Conservation (phyloP, 2,888 invertebrate genomes). For the Leptinotarsa peninsularis region DNA sequence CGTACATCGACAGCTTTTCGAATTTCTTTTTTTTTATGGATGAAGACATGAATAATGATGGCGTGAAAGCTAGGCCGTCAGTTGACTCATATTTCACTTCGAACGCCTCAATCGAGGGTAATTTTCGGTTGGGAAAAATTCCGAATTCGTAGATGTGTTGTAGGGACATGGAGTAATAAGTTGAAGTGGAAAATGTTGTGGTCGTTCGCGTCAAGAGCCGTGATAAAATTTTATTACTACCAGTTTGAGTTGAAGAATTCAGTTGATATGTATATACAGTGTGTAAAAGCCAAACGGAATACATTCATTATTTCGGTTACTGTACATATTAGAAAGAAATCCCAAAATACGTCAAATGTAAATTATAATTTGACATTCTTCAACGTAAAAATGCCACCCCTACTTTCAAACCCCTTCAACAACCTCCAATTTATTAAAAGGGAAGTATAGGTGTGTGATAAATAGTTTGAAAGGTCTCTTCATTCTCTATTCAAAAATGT, state of each 20-base stretch:
- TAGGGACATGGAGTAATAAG: not conserved
- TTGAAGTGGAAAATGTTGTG: not conserved
- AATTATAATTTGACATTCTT: too few species aligned
- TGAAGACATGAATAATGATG: slow-evolving; percentile 61
- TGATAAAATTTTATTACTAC: not conserved
- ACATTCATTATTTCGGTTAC: too few species aligned
- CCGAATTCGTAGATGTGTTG: slow-evolving; percentile 36
- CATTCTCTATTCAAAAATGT: too few species aligned
- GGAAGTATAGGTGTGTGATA: too few species aligned
- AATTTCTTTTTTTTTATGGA: slow-evolving; percentile 56
- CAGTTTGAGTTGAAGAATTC: not conserved
- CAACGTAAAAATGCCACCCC: too few species aligned
- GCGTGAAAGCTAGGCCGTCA: slow-evolving; percentile 47
- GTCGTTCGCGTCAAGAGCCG: not conserved
- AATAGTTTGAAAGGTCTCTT: too few species aligned
- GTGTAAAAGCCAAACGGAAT: too few species aligned
- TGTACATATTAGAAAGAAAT: too few species aligned
- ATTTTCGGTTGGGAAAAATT: slow-evolving; percentile 44
- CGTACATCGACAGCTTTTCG: slow-evolving; percentile 57
- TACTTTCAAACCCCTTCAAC: too few species aligned
- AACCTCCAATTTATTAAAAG: too few species aligned
- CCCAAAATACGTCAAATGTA: too few species aligned
- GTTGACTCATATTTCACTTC: slow-evolving; percentile 51
- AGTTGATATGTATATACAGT: not conserved
- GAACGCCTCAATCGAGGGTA: slow-evolving; percentile 50